Base-by-base conservation (phyloP, 2,797 vertebrate species). In the Steatocranus sp. region DNA sequence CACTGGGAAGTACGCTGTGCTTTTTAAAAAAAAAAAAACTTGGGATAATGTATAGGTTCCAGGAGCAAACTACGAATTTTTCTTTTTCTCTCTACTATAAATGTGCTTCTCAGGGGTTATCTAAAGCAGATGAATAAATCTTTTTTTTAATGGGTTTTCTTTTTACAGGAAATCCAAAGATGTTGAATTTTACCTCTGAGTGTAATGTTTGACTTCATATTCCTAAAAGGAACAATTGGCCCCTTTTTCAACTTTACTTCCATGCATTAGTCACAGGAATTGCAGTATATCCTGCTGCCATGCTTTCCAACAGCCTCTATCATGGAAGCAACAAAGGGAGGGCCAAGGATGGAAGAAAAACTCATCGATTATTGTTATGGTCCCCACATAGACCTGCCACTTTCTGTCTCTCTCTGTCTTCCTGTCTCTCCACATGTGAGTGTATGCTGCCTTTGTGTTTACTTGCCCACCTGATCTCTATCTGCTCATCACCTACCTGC, bases 171-270 rank as follows among this genome's bases (percentile, higher is more conserved):
- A 79, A 56, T 83, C 54, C 10, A 49, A 70, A 54, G 58, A 75
- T 82, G 70, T 58, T 76, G 27, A 77, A 82, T 61, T 63, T 79
- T 79, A 61, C 86, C 77, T 81, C 51, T 25, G 83, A 81, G 90
- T 20, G 4, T 53, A 58, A 30, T 80, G 70, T 75, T 46, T 58
- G 48, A 82, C 38, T 51, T 82, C 36, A 56, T 78, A 46, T 61
- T 79, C 50, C 74, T 54, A 30, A 76, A 84, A 56, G 12, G 23
- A 89, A 80, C 11, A n/a, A 17, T 38, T 78, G 77, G 79, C 23
- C 6, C 3, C 3, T 20, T 48, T 61, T 63, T 68, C 11, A 77
- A 25, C 6, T 3, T 14, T 46, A 48, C 83, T 79, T 83, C 68
- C 61, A 77, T 68, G 25, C 25, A 41, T 87, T 70, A 66, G 75